Base-by-base conservation (phyloP, 2,888 invertebrate genomes). In the Carterocephalus palaemon region DNA sequence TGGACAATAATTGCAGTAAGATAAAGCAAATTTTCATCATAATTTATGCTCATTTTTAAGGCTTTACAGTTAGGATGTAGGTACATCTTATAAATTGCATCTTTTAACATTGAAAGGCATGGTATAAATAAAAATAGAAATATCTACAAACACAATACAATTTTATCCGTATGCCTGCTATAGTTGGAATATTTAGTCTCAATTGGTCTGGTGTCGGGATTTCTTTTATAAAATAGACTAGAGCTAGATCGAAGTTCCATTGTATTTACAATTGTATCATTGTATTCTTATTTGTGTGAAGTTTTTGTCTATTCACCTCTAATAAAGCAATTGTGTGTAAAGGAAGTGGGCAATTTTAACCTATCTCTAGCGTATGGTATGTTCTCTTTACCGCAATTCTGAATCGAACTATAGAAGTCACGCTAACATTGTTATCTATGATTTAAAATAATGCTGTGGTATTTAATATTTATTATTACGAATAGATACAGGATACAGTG, bases 251-350 rank as follows among this genome's bases (percentile, higher is more conserved):
- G 8, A 22, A 31, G 24, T 28, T 20, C 34, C 26, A 43, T 46
- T 47, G 24, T 39, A 34, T 26, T 40, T 34, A 47, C 45, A 47
- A 52, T 49, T 34, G 51, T 53, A 47, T 49, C 49, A 71, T 73
- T 75, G 73, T 64, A 55, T 51, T 59, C 47, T 62, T 71, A 61
- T 72, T 79, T 82, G 77, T 79, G 64, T 54, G 46, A 52, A 57
- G 55, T 76, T 78, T 81, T 74, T 74, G 70, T 78, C 75, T 78
- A 75, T 77, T 75, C 65, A 57, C 55, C 59, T 66, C 75, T 68
- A 74, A 78, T 75, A 66, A 61, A 56, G 63, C 79, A 75, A 78
- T 81, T 80, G 78, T 70, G 52, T 56, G 53, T 64, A 49, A 56
- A 75, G 84, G 84, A 83, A 76, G 71, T 68, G 53, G 60, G 55